Evolutionary conservation across 2,888 invertebrate species (phyloP).

Genomic region (Phengaris alcon): DNA sequence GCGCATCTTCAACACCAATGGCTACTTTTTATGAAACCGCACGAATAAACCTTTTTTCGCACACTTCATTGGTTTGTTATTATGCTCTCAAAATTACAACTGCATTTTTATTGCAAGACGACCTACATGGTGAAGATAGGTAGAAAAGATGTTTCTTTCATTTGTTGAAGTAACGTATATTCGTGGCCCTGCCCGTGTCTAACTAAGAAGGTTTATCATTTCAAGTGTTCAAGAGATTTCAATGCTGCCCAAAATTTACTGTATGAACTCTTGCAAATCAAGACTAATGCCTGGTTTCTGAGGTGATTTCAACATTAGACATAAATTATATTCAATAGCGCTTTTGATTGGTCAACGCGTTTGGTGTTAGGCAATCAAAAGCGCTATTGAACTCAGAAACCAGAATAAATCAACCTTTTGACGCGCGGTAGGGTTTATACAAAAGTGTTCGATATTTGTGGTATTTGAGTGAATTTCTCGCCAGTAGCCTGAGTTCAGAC

Average conservation of each 20-base stretch:
- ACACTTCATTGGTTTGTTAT: constrained; percentile 3
- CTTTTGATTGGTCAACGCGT: too few species aligned
- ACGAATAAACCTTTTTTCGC: neutral
- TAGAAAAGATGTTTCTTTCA: neutral
- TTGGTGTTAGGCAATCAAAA: too few species aligned
- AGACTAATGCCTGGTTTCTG: too few species aligned
- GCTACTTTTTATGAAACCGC: constrained; percentile 16
- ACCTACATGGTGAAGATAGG: neutral
- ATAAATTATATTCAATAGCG: too few species aligned
- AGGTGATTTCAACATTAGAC: too few species aligned
- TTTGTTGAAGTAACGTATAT: too few species aligned
- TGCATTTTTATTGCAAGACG: neutral
- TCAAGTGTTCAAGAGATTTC: neutral
- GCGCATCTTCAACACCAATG: constrained; percentile 18
- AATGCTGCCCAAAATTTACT: too few species aligned
- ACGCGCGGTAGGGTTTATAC: too few species aligned
- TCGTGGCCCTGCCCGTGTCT: neutral
- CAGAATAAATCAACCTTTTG: too few species aligned
- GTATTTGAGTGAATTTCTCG: neutral
- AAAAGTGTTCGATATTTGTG: neutral
- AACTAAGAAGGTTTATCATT: neutral
- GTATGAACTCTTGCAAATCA: too few species aligned
- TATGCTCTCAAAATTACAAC: neutral
- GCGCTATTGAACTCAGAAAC: too few species aligned
- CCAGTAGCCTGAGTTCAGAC: neutral